phyloP scores from a whole-genome alignment of 2,888 invertebrate species.

The Eupithecia exiguata region DNA sequence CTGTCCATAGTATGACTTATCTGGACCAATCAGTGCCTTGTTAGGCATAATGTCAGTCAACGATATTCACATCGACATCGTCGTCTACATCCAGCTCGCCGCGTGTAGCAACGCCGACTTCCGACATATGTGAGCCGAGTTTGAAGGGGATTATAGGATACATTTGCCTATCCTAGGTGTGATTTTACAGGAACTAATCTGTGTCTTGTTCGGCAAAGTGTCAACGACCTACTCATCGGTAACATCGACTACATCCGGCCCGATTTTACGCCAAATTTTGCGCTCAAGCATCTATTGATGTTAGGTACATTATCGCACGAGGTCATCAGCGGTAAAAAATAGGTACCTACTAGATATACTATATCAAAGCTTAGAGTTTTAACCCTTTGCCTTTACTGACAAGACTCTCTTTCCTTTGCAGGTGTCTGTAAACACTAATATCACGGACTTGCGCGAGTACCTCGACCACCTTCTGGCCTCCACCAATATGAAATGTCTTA shows the following conservation, averaged over 20 bases:
- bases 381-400: not conserved
- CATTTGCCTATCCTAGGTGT: not conserved
- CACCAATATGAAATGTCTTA: conserved; percentile 99
- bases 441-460: conserved; percentile 96
- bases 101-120: conserved; percentile 97
- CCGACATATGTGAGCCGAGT: conserved; percentile 99
- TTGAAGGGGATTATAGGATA: conserved; percentile 99
- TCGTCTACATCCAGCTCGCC: conserved; percentile 99
- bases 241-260: conserved; percentile 99
- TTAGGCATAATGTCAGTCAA: conserved; percentile 85
- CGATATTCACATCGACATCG: conserved; percentile 99
- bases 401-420: conserved; percentile 40
- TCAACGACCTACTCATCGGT: conserved; percentile 98
- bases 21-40: too few species aligned
- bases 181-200: not conserved
- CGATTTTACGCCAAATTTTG: conserved; percentile 70
- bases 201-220: not conserved
- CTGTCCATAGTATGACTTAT: too few species aligned
- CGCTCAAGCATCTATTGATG: too few species aligned
- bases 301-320: too few species aligned
- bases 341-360: too few species aligned
- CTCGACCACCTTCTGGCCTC: conserved; percentile 95
- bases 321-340: not conserved
- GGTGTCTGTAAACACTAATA: conserved; percentile 95
- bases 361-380: not conserved